Evolutionary conservation across 1,140 invertebrate species (phyloP), one percentile per base, ranked within the genome.

Genomic region (Berghia stephanieae): DNA sequence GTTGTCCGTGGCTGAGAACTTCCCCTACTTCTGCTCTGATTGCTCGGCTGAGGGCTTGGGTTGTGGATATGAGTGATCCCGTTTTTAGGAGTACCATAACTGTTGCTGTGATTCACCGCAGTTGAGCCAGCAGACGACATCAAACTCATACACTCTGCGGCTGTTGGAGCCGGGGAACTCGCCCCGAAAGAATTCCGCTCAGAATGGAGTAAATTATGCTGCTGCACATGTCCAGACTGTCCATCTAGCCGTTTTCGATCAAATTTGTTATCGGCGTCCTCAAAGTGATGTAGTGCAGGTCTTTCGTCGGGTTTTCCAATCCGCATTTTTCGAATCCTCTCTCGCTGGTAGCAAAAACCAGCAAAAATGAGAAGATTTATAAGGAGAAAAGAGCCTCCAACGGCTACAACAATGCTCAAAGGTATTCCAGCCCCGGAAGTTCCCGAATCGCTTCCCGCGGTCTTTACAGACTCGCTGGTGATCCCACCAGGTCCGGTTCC

Each of bases 341-440:
- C 95, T 18, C 95, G 91, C 85, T 97, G 96, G 87, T 97, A 97
- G 83, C 96, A 98, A 0, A 98, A 95, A 2, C 96, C 96, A 43
- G 95, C 95, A 85, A 98, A 97, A 82, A 98, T 96, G 16, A 98
- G 90, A 0, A 97, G 94, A 86, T 98, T 98, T 8, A 98, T 90
- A 79, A 97, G 94, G 21, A 98, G 91, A 34, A 98, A 88, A 3
- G 94, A 95, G 82, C 95, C 96, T 2, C 96, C 96, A 74, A 98
- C 96, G n/a, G 96, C 96, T 80, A 98, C 96, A 2, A 96, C 97
- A 0, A 98, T 82, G 67, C 84, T 86, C 1, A 86, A 63, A 8
- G 85, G 81, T 31, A 85, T 78, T 31, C 74, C 46, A 2, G 60
- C 8, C 24, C 40, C 6, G 18, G 52, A 8, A 21, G 52, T 60